phyloP scores from a whole-genome alignment of 64 coral and sea anemone genomes.

The Pachyseris speciosa region DNA sequence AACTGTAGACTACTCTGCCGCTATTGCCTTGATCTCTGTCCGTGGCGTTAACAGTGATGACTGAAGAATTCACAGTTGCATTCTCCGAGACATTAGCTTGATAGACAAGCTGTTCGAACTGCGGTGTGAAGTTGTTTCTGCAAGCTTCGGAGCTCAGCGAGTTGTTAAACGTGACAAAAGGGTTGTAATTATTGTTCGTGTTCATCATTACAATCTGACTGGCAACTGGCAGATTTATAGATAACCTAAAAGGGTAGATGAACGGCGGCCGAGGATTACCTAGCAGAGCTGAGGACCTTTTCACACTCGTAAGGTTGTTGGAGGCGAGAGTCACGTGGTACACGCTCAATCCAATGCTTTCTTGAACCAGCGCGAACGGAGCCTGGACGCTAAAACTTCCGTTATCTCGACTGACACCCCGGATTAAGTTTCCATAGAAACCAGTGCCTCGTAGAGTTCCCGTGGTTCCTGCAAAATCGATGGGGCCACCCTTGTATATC shows the following conservation, averaged over 20 bases:
- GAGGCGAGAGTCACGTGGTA: conserved; percentile 43
- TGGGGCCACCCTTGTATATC: conserved; percentile 2
- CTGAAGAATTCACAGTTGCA: conserved; percentile 33
- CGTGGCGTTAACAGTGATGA: conserved; percentile 60
- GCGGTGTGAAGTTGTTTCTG: conserved; percentile 38
- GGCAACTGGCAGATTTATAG: conserved; percentile 1
- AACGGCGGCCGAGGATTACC: conserved; percentile 49
- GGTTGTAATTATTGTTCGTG: conserved; percentile 36
- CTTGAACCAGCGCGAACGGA: conserved; percentile 35
- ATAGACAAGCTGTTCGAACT: conserved; percentile 45
- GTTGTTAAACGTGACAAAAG: conserved; percentile 55
- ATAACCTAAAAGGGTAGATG: conserved; percentile 18
- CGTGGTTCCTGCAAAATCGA: conserved; percentile 17
- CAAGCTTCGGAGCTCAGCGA: conserved; percentile 52
- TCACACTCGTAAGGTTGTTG: conserved; percentile 35
- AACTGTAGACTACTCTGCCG: conserved; percentile 46
- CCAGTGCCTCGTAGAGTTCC: background rate
- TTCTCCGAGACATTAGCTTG: conserved; percentile 46
- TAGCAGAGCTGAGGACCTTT: conserved; percentile 42
- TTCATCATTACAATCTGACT: background rate
- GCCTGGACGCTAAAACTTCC: conserved; percentile 49
- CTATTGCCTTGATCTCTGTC: conserved; percentile 50
- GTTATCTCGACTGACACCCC: conserved; percentile 31
- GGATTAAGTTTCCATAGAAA: conserved; percentile 60
- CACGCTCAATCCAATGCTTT: conserved; percentile 36